Percentiles rank a stretch among this genome's conserved stretches.
phyloP scores from a whole-genome alignment of 2,797 vertebrate genomes.

The Clamator glandarius region DNA sequence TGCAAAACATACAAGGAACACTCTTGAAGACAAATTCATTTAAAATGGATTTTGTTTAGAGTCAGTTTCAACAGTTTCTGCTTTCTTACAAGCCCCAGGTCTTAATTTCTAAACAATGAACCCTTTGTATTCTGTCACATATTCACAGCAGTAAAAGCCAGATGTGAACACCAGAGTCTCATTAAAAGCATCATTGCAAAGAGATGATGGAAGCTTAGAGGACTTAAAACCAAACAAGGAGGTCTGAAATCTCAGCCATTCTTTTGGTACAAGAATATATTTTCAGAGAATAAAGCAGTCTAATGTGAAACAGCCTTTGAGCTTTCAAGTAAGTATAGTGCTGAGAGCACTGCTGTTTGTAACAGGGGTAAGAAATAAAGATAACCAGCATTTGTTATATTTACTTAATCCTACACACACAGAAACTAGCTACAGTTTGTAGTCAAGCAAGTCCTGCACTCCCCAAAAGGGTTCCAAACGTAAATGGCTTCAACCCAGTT shows the following conservation, averaged over 20 bases:
- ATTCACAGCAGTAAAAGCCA: constrained; percentile 68
- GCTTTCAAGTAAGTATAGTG: background rate
- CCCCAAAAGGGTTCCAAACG: background rate
- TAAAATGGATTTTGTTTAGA: constrained; percentile 75
- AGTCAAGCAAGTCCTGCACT: background rate
- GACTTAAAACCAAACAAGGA: constrained; percentile 63
- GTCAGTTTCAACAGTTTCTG: constrained; percentile 51
- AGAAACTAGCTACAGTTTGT: background rate
- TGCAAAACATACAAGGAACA: constrained; percentile 52
- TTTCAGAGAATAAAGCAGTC: constrained; percentile 6
- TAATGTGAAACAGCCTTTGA: constrained; percentile 12
- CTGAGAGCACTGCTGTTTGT: background rate
- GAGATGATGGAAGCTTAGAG: constrained; percentile 70
- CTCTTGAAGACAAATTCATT: constrained; percentile 59
- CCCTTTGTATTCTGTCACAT: constrained; percentile 69
- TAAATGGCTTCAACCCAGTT: background rate
- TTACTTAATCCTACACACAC: too few relatives aligned
- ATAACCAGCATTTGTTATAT: background rate
- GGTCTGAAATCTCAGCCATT: constrained; percentile 60
- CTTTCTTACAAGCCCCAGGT: constrained; percentile 62
- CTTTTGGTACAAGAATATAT: background rate
- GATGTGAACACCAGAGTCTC: constrained; percentile 68
- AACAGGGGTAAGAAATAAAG: background rate
- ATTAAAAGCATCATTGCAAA: constrained; percentile 65
- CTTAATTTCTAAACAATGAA: constrained; percentile 71